These are phyloP conservation scores for Andrena praecox DNA, from an alignment of 2,888 invertebrate genomes.

Conservation along the genomic window DNA sequence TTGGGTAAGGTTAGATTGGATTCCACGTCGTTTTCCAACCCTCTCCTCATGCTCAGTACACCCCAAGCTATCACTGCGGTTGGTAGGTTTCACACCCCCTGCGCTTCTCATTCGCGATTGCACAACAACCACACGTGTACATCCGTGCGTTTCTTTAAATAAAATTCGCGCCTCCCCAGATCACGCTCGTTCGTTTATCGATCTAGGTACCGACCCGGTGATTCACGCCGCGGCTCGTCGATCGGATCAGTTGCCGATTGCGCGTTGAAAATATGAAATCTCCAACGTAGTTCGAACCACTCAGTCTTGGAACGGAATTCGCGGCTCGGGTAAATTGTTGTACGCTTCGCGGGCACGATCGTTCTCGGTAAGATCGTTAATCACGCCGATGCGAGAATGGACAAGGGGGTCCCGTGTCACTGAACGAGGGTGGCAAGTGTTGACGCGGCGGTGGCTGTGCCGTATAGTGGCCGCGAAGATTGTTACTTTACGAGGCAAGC, in stretches of 20 bases:
- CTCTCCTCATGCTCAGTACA: conserved; percentile 68
- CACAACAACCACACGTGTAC: conserved; percentile 40
- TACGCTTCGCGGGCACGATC: not conserved
- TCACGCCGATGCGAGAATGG: conserved; percentile 28
- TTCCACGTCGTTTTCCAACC: conserved; percentile 63
- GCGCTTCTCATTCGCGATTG: conserved; percentile 1
- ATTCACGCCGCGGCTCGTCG: not conserved
- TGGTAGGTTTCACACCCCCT: conserved; percentile 46
- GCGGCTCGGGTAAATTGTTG: not conserved
- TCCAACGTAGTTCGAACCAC: conserved; percentile 6
- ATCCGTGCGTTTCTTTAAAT: conserved; percentile 25
- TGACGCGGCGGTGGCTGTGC: conserved; percentile 49
- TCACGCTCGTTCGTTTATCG: not conserved
- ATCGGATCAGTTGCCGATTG: not conserved
- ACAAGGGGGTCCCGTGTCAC: conserved; percentile 39
- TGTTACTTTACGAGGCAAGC: conserved; percentile 29
- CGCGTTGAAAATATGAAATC: not conserved
- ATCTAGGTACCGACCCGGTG: not conserved
- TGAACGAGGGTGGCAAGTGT: conserved; percentile 54
- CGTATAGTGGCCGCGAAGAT: conserved; percentile 47
- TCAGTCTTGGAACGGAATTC: not conserved
- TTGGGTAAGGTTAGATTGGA: conserved; percentile 66
- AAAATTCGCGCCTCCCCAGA: not conserved
- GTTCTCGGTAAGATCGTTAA: conserved; percentile 9
- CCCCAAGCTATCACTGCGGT: conserved; percentile 68